Percentiles rank a stretch among this genome's conserved stretches.
Evolutionary conservation across 1,140 invertebrate species (phyloP).

Genomic region (Trichonephila clavata): DNA sequence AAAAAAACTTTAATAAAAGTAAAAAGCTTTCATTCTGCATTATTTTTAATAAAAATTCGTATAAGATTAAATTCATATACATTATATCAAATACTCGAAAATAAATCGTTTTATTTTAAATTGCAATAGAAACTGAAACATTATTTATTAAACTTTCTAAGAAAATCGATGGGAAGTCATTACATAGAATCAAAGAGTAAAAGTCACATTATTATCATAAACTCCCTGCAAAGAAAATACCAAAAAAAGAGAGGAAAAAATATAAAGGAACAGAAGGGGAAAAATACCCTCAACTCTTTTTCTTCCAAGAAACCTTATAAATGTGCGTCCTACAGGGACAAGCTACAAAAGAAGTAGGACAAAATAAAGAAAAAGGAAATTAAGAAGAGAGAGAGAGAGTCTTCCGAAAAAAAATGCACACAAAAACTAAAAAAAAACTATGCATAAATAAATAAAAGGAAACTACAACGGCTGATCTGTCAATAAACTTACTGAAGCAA

Average conservation of each 20-base stretch:
- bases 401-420: not conserved
- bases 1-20: no score
- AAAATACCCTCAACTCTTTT: not conserved
- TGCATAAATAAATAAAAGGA: slow-evolving; percentile 49
- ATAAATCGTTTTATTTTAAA: not conserved
- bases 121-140: not conserved
- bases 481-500: slow-evolving; percentile 53
- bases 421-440: not conserved
- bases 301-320: slow-evolving; percentile 9
- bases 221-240: not conserved
- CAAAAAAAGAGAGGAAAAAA: not conserved
- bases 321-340: not conserved
- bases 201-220: slow-evolving; percentile 39
- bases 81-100: not conserved
- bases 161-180: slow-evolving; percentile 28
- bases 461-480: slow-evolving; percentile 31
- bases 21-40: not conserved
- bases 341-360: slow-evolving; percentile 46
- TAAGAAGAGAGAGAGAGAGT: not conserved
- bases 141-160: slow-evolving; percentile 1
- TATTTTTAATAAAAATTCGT: not conserved
- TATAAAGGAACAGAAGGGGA: not conserved
- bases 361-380: slow-evolving; percentile 4
- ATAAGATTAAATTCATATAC: not conserved
- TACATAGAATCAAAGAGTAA: slow-evolving; percentile 18